Evolutionary conservation across 1,140 invertebrate species (phyloP), one percentile per base, ranked within the genome.

Genomic region (Globodera rostochiensis): DNA sequence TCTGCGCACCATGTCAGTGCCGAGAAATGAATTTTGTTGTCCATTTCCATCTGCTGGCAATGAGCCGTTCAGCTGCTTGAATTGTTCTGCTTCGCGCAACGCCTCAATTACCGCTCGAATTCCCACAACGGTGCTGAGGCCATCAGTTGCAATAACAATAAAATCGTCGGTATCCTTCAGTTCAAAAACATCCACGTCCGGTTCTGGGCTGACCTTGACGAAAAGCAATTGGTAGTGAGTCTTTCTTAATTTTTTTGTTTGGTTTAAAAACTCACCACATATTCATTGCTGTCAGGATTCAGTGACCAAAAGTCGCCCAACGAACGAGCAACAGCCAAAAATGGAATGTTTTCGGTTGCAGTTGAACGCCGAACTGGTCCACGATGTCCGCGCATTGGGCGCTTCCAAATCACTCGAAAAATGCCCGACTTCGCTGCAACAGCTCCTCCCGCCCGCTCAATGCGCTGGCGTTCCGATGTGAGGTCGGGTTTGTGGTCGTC

Each of bases 251-350:
- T 3, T 75, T 21, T 46, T 15, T n/a, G 25, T 25, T 4, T 76
- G n/a, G 1, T 15, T 57, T 49, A 69, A 76, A 15, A 11, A 47
- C 79, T 49, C 57, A 83, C 82, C 15, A 83, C 83, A 70, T 86
- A 83, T 69, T 83, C 53, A 47, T 83, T 77, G 67, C 70, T 83
- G 46, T 50, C 67, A 6, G 81, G 82, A 73, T 83, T 83, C 6
- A 84, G 60, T n/a, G 76, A 81, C 82, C 82, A 83, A 79, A 83
- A 83, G 69, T 83, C 82, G 11, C 82, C 82, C n/a, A 83, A 71
- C 5, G 83, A 64, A 45, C 82, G 74, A 19, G 82, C 82, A 45
- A 83, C 73, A 21, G 82, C 82, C 47, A 83, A 47, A 66, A 83
- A 83, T 1, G 82, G 82, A 64, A 83, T 83, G 46, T 64, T 74